Conservation (phyloP, 2,113 vertebrate species). For the Arizona elegans region DNA sequence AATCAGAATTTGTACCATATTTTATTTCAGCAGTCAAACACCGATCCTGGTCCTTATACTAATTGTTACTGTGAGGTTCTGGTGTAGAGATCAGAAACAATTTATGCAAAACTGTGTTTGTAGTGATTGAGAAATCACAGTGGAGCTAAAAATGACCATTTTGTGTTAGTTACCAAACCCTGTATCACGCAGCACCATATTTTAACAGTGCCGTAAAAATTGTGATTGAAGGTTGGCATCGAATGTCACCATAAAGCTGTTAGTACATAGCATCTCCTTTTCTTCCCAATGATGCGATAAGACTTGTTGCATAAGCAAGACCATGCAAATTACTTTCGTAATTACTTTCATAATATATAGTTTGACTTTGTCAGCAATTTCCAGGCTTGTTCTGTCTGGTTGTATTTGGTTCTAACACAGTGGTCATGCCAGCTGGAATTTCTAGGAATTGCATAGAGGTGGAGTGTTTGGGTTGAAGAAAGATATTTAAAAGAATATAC, state of each 20-base stretch:
- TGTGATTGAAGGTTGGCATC: slow-evolving; percentile 61
- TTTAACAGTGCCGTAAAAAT: slow-evolving; percentile 52
- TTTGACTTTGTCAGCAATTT: slow-evolving; percentile 14
- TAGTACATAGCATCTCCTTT: slow-evolving; percentile 55
- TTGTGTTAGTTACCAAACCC: slow-evolving; percentile 41
- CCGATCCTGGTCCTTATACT: background rate
- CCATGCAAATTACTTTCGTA: slow-evolving; percentile 14
- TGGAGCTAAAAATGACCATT: slow-evolving; percentile 26
- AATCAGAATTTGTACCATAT: background rate
- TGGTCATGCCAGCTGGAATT: background rate
- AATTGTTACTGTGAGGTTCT: background rate
- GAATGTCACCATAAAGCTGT: slow-evolving; percentile 65
- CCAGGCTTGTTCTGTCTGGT: background rate
- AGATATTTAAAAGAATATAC: slow-evolving; percentile 23
- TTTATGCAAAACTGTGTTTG: background rate
- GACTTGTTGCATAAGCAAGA: slow-evolving; percentile 45
- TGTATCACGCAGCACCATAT: slow-evolving; percentile 54
- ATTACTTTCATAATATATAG: slow-evolving; percentile 43
- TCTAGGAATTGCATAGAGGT: background rate
- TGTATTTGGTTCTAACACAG: background rate
- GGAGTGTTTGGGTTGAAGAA: background rate
- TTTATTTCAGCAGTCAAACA: slow-evolving; percentile 1
- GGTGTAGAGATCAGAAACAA: background rate
- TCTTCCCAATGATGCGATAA: slow-evolving; percentile 56
- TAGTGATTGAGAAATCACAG: slow-evolving; percentile 38